Percentiles rank a stretch among this genome's conserved stretches.
phyloP scores from a whole-genome alignment of 2,113 vertebrate species.

The Accipiter cooperii region DNA sequence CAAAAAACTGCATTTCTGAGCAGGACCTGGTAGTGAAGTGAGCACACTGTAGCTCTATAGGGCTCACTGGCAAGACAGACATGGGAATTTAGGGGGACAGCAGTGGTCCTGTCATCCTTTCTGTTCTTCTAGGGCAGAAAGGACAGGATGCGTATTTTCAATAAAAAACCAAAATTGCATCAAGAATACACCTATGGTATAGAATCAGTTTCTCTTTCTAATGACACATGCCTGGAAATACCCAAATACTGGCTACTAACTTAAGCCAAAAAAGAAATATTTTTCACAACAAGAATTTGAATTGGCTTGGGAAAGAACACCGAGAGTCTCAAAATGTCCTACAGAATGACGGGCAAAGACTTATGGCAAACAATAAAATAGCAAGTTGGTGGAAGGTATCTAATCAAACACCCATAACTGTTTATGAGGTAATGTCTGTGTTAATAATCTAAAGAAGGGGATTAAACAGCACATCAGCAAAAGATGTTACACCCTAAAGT shows the following conservation, averaged over 20 bases:
- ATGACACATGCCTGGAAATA: background rate
- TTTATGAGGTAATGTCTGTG: constrained; percentile 52
- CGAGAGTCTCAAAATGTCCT: background rate
- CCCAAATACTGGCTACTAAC: background rate
- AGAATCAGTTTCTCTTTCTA: background rate
- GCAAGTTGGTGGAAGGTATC: background rate
- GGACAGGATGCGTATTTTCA: background rate
- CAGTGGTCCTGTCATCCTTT: background rate
- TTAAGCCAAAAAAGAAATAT: background rate
- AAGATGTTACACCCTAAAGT: background rate
- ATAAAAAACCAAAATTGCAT: background rate
- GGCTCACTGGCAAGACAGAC: background rate
- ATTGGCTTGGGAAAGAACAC: background rate
- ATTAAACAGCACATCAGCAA: background rate
- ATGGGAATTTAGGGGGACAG: background rate
- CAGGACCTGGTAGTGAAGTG: background rate
- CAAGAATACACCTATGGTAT: background rate
- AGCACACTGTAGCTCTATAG: background rate
- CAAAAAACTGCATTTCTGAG: background rate
- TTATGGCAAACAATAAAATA: background rate
- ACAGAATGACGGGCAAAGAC: background rate
- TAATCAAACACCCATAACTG: constrained; percentile 3
- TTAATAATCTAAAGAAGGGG: background rate
- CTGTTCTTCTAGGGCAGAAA: background rate
- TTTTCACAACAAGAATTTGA: background rate